phyloP scores from a whole-genome alignment of 2,888 invertebrate species.

The Ellobium chinense region DNA sequence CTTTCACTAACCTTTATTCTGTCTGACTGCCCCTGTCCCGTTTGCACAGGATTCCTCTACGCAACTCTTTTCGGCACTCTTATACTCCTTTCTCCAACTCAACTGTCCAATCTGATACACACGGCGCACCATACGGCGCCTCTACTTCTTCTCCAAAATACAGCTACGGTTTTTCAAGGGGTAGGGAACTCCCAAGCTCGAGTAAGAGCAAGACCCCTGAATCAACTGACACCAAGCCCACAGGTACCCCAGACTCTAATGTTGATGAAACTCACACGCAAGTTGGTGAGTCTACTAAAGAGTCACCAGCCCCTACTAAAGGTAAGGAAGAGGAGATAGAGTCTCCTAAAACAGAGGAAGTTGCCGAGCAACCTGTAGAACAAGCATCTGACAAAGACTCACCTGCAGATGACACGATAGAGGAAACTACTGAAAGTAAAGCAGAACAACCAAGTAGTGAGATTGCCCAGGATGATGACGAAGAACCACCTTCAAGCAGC shows the following conservation, averaged over 20 bases:
- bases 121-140: constrained; percentile 22
- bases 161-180: constrained; percentile 26
- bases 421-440: neutral
- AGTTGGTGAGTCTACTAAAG: neutral
- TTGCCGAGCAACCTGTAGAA: neutral
- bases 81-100: constrained; percentile 29
- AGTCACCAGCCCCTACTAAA: neutral
- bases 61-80: constrained; percentile 32
- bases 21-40: neutral
- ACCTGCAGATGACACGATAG: neutral
- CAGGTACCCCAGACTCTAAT: neutral
- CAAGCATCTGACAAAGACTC: neutral
- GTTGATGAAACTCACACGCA: neutral
- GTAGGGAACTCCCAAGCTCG: neutral
- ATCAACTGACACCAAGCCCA: neutral
- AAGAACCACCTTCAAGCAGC: neutral
- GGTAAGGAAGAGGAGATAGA: neutral
- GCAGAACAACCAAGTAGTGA: neutral
- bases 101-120: constrained; percentile 27
- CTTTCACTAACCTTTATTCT: constrained; percentile 9
- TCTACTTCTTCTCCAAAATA: constrained; percentile 27
- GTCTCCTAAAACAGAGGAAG: neutral
- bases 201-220: neutral
- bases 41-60: constrained; percentile 39
- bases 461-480: neutral